These are phyloP conservation scores for Lophura nycthemera DNA, from an alignment of 2,113 vertebrate species.

Conservation along the genomic window DNA sequence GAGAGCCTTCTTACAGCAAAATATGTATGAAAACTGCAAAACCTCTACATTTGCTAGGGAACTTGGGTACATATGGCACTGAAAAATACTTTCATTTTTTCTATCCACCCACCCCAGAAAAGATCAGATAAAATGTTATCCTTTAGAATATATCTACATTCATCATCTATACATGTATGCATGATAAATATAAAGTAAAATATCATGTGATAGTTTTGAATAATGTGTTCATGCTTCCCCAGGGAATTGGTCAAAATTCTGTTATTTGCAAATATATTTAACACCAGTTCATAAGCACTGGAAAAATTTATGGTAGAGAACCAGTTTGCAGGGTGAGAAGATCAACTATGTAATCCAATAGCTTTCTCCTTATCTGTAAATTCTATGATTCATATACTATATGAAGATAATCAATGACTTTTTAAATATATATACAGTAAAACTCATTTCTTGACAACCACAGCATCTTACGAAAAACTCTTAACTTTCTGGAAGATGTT, in stretches of 20 bases:
- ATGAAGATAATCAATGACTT: background rate
- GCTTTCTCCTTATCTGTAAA: background rate
- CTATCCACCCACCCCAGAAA: background rate
- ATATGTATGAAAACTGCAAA: background rate
- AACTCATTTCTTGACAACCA: background rate
- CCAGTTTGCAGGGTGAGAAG: background rate
- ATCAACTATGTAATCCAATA: background rate
- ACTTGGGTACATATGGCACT: background rate
- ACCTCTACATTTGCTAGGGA: background rate
- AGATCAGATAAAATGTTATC: background rate
- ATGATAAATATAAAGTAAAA: background rate
- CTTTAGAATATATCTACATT: background rate
- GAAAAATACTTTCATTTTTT: background rate
- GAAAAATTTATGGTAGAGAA: constrained; percentile 8
- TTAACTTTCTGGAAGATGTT: background rate
- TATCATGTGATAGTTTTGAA: background rate
- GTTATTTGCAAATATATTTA: constrained; percentile 20
- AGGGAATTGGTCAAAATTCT: background rate
- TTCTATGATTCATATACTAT: background rate
- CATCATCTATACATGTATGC: background rate
- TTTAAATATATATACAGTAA: background rate
- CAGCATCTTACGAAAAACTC: background rate
- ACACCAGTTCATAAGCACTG: background rate
- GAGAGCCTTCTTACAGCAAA: background rate
- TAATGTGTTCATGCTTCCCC: background rate